Evolutionary conservation across 1,140 invertebrate species (phyloP), one percentile per base, ranked within the genome.

Genomic region (Lucilia cuprina): DNA sequence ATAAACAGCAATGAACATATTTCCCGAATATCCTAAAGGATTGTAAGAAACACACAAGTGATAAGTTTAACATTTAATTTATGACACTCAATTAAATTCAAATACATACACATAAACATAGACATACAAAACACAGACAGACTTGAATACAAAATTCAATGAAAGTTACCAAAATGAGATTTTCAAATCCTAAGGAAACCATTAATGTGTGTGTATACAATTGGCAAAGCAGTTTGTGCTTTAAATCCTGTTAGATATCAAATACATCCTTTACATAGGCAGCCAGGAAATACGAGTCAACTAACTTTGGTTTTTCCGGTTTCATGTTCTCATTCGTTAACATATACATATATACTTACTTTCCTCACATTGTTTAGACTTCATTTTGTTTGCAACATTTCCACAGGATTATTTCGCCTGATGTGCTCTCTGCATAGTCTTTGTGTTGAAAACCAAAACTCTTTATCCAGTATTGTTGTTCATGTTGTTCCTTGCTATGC

Each of bases 31-130:
- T 25, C 21, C 9, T 1, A 70, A 21, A 70, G 65, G n/a, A 21
- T 21, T 17, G 50, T 30, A 55, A 19, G 60, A 7, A 17, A 60
- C 14, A n/a, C 14, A 60, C 55, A 60, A 60, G 77, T 82, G 80
- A 82, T 84, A 82, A 77, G 74, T 84, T 84, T 84, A 35, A 83
- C 65, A 75, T 84, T 84, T 84, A 83, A 84, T 84, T 84, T 84
- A 84, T 84, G 82, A 74, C 84, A 82, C 84, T 83, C 82, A 84
- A 84, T 84, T 84, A 84, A 83, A 82, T 49, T 55, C 50, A 50
- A 80, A 80, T 49, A 80, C 41, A n/a, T 7, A 78, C 34, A 77
- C 34, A 77, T 30, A 30, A 12, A 77, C 13, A 75, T 34, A 65
- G 12, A 65, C 55, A 65, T 65, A 65, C 55, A 19, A 19, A 30